phyloP scores from a whole-genome alignment of 1,140 invertebrate genomes.

The Heliconius hermathena region DNA sequence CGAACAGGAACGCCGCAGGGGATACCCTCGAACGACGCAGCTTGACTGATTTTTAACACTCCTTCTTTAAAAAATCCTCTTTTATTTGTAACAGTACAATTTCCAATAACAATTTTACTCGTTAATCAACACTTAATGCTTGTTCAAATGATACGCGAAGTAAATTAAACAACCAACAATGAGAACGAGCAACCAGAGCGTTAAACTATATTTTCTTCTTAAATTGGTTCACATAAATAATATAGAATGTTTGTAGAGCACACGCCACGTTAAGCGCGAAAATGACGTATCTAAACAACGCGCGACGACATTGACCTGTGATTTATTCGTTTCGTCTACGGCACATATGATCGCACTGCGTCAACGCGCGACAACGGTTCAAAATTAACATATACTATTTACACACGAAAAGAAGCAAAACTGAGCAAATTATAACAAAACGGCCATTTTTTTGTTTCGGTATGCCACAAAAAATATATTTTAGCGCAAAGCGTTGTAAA shows the following conservation, averaged over 20 bases:
- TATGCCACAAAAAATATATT: slow-evolving; percentile 33
- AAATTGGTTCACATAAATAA: slow-evolving; percentile 27
- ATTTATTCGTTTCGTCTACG: slow-evolving; percentile 31
- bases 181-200: slow-evolving; percentile 15
- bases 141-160: neutral
- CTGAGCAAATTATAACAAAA: slow-evolving; percentile 11
- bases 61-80: neutral
- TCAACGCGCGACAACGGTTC: slow-evolving; percentile 38
- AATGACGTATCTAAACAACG: slow-evolving; percentile 37
- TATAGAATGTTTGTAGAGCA: slow-evolving; percentile 22
- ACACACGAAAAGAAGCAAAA: neutral
- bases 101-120: neutral
- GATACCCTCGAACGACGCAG: slow-evolving; percentile 74
- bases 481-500: slow-evolving; percentile 54
- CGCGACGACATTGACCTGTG: slow-evolving; percentile 44
- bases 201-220: slow-evolving; percentile 24
- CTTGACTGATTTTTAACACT: slow-evolving; percentile 49
- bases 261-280: slow-evolving; percentile 36
- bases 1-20: slow-evolving; percentile 75
- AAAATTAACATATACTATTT: neutral
- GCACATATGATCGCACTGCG: slow-evolving; percentile 66
- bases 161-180: neutral
- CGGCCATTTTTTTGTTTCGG: neutral
- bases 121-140: slow-evolving; percentile 5
- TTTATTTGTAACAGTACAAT: neutral